phyloP scores from a whole-genome alignment of 2,113 vertebrate species.

The Glareola pratincola region DNA sequence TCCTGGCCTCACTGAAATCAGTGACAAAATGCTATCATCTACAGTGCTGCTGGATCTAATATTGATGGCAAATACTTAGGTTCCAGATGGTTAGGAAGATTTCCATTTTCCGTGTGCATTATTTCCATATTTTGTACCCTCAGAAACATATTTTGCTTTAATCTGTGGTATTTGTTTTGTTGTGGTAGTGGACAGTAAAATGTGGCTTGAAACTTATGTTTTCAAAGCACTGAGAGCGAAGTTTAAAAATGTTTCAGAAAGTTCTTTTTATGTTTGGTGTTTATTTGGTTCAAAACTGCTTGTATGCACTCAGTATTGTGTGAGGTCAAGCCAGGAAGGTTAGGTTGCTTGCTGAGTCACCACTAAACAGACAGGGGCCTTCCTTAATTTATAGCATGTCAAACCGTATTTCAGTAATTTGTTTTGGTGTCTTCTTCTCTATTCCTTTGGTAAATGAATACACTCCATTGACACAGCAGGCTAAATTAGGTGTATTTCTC shows the following conservation, averaged over 20 bases:
- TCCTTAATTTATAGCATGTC: neutral
- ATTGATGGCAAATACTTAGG: neutral
- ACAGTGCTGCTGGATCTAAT: neutral
- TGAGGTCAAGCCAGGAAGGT: neutral
- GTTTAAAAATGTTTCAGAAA: neutral
- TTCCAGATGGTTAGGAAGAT: neutral
- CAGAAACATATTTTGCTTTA: neutral
- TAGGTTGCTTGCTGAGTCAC: neutral
- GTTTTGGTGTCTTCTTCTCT: neutral
- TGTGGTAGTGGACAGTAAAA: neutral
- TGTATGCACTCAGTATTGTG: neutral
- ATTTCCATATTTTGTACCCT: neutral
- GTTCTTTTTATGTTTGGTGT: neutral
- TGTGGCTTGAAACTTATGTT: neutral
- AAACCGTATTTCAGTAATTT: neutral
- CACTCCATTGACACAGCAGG: neutral
- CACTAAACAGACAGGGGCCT: neutral
- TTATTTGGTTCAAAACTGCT: neutral
- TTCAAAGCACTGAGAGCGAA: neutral
- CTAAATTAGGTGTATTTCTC: neutral
- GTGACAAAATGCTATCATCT: neutral
- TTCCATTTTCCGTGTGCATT: neutral
- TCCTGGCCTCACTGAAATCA: neutral
- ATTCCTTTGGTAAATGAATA: neutral
- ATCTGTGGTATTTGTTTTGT: neutral